These are phyloP conservation scores for Lagopus leucura DNA, from an alignment of 2,113 vertebrate genomes.

Conservation along the genomic window DNA sequence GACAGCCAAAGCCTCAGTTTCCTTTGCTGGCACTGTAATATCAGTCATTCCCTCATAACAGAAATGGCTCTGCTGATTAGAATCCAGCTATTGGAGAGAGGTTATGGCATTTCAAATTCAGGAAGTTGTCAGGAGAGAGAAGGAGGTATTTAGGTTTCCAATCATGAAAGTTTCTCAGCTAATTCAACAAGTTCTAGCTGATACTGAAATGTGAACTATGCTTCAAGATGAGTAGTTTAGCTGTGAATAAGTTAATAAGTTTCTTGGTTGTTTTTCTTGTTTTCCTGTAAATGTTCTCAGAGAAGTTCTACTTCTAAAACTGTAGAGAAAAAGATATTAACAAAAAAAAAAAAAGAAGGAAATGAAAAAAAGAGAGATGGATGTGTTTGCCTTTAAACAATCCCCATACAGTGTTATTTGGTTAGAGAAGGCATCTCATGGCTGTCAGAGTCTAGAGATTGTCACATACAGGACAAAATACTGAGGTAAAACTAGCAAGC, in stretches of 20 bases:
- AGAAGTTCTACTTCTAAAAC: background rate
- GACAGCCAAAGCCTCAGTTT: background rate
- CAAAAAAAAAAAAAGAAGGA: background rate
- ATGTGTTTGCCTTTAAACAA: background rate
- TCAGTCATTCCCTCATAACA: background rate
- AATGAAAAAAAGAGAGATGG: background rate
- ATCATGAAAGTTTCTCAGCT: background rate
- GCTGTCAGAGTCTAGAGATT: background rate
- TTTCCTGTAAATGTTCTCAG: background rate
- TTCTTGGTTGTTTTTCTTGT: background rate
- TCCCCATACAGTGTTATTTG: background rate
- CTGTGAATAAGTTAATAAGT: rapidly evolving
- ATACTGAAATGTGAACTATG: background rate
- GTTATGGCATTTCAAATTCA: background rate
- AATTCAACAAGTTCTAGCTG: background rate
- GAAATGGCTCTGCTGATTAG: background rate
- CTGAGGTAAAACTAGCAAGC: background rate
- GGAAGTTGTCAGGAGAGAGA: background rate
- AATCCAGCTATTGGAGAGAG: background rate
- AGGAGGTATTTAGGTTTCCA: background rate
- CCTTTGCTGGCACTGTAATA: background rate
- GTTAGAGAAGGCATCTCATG: background rate
- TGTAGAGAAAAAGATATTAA: background rate
- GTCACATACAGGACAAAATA: background rate
- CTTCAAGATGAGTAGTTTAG: background rate